Evolutionary conservation across 2,888 invertebrate species (phyloP).

Genomic region (Stenodera caucasica): DNA sequence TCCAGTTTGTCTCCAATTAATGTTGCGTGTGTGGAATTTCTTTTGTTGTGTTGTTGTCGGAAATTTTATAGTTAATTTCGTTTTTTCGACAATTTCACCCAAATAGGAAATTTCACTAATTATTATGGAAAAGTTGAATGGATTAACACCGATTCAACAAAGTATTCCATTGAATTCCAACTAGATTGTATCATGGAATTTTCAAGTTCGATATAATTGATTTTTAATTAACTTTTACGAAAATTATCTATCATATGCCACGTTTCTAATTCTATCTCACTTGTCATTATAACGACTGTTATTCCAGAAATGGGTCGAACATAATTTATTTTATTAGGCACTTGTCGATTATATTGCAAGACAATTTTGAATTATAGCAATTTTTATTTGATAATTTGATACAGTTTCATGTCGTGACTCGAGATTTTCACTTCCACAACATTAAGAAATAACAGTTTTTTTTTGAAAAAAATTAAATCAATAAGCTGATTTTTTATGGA

Average conservation of each 20-base stretch:
- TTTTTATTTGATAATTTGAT: conserved; percentile 40
- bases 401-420: conserved; percentile 39
- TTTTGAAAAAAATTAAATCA: background rate
- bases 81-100: background rate
- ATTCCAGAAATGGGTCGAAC: conserved; percentile 32
- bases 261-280: conserved; percentile 5
- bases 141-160: conserved; percentile 7
- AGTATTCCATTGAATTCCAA: conserved; percentile 8
- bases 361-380: conserved; percentile 34
- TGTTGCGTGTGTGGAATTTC: background rate
- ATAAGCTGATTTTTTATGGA: background rate
- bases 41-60: conserved; percentile 1
- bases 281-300: conserved; percentile 20
- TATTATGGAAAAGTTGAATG: background rate
- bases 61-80: background rate
- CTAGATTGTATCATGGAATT: conserved; percentile 15
- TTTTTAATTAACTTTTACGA: conserved; percentile 13
- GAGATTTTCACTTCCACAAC: conserved; percentile 24
- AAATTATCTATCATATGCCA: background rate
- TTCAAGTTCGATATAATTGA: conserved; percentile 18
- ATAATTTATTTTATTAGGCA: conserved; percentile 27
- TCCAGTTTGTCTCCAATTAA: background rate
- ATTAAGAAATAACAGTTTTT: background rate
- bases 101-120: conserved; percentile 6
- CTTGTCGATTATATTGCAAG: conserved; percentile 32